These are phyloP conservation scores for Coptotermes formosanus DNA, from an alignment of 1,140 invertebrate genomes.

Conservation along the genomic window DNA sequence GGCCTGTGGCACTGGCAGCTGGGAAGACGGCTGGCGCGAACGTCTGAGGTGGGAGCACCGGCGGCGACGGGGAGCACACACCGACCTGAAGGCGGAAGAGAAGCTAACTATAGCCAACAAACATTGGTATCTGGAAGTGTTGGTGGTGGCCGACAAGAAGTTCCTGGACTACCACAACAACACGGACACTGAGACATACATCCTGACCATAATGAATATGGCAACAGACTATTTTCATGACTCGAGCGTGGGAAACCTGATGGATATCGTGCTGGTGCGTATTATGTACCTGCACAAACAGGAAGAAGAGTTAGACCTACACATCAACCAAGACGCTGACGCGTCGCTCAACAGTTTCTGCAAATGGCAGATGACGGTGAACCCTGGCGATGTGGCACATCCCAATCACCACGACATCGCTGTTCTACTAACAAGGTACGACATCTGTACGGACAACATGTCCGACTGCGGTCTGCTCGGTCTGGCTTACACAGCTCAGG, in stretches of 20 bases:
- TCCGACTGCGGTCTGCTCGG: slow-evolving; percentile 64
- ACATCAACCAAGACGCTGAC: slow-evolving; percentile 58
- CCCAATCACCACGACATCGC: slow-evolving; percentile 75
- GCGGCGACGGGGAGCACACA: background rate
- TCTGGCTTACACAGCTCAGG: slow-evolving; percentile 62
- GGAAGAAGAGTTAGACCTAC: slow-evolving; percentile 54
- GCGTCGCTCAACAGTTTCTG: slow-evolving; percentile 65
- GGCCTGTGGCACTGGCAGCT: no score
- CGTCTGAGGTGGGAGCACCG: slow-evolving; percentile 13
- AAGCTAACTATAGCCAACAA: background rate
- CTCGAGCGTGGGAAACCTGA: slow-evolving; percentile 61
- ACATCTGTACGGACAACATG: slow-evolving; percentile 57
- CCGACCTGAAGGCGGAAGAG: no score
- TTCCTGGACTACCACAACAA: slow-evolving; percentile 63
- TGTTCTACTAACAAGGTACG: slow-evolving; percentile 67
- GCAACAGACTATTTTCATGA: slow-evolving; percentile 62
- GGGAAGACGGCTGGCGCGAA: no score
- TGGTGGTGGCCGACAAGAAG: slow-evolving; percentile 63
- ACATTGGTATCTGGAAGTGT: slow-evolving; percentile 51
- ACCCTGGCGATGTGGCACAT: slow-evolving; percentile 57
- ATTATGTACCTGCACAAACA: slow-evolving; percentile 55
- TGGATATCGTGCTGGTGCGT: slow-evolving; percentile 65
- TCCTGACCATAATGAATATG: slow-evolving; percentile 73
- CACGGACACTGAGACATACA: slow-evolving; percentile 63
- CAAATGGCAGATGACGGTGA: slow-evolving; percentile 65